Conservation (phyloP, 2,113 vertebrate genomes). For the Daphoenositta chrysoptera region DNA sequence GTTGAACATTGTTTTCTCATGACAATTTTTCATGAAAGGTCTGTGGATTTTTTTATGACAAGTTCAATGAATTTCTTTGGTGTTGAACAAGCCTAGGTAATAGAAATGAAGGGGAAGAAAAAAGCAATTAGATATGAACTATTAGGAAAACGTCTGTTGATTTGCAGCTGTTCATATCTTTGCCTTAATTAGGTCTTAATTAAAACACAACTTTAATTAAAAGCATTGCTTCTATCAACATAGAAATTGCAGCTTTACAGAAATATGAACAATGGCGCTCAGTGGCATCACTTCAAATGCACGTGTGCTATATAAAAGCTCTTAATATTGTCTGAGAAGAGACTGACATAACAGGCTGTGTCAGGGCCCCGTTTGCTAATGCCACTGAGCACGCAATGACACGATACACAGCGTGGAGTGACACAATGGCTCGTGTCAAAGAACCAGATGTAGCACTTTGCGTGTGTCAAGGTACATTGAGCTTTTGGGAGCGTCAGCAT, state of each 20-base stretch:
- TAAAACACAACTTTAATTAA: constrained; percentile 20
- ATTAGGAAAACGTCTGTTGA: neutral
- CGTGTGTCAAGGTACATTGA: constrained; percentile 13
- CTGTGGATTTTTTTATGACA: neutral
- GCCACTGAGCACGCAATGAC: neutral
- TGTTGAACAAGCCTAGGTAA: neutral
- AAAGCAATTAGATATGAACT: neutral
- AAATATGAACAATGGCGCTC: neutral
- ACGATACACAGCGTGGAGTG: neutral
- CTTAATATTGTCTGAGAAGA: neutral
- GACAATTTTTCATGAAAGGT: neutral
- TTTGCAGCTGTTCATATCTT: neutral
- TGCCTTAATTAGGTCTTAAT: neutral
- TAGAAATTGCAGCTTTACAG: neutral
- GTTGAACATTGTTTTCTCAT: neutral
- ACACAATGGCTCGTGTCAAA: constrained; percentile 8
- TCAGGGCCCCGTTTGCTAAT: constrained; percentile 8
- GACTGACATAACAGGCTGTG: neutral
- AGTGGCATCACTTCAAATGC: neutral
- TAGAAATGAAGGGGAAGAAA: neutral
- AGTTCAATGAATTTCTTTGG: neutral
- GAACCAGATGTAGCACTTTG: constrained; percentile 1
- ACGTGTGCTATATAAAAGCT: neutral
- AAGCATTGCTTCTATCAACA: neutral
- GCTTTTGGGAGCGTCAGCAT: neutral